Percentiles rank a stretch among this genome's conserved stretches.
Evolutionary conservation across 1,140 invertebrate genomes (phyloP).

Genomic region (Himalopsyche phryganea): DNA sequence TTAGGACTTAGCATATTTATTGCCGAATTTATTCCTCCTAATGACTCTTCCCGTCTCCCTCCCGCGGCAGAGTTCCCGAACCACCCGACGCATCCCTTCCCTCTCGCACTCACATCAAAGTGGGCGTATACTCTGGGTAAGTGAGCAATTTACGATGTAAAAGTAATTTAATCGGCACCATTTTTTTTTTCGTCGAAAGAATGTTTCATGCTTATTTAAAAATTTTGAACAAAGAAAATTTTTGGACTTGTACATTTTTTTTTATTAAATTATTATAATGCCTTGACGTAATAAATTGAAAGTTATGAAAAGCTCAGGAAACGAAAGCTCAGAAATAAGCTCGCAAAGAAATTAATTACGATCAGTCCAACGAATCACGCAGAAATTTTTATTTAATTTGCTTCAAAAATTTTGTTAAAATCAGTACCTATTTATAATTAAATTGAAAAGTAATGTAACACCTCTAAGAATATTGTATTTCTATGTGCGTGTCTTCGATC

Average conservation of each 20-base stretch:
- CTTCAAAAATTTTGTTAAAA: too few relatives aligned
- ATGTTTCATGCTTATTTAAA: conserved; percentile 18
- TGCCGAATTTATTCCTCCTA: conserved; percentile 36
- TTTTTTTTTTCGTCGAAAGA: conserved; percentile 21
- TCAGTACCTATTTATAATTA: too few relatives aligned
- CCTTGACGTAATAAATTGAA: too few relatives aligned
- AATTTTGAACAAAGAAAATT: conserved; percentile 5
- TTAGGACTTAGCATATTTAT: conserved; percentile 36
- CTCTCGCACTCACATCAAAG: conserved; percentile 14
- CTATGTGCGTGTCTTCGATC: too few relatives aligned
- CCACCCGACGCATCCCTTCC: background rate
- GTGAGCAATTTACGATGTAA: conserved; percentile 33
- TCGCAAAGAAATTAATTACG: too few relatives aligned
- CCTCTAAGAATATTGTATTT: too few relatives aligned
- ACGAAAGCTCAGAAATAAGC: too few relatives aligned
- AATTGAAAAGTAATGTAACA: too few relatives aligned
- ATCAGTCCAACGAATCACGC: too few relatives aligned
- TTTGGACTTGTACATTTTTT: conserved; percentile 1
- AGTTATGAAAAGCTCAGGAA: too few relatives aligned
- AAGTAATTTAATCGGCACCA: conserved; percentile 32
- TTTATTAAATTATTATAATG: too few relatives aligned
- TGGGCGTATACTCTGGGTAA: conserved; percentile 19
- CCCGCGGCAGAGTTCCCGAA: background rate
- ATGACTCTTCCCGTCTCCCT: conserved; percentile 31
- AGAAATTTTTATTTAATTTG: too few relatives aligned